Percentiles rank a stretch among this genome's conserved stretches.
phyloP scores from a whole-genome alignment of 2,888 invertebrate genomes.

The Allolobophora icterica region DNA sequence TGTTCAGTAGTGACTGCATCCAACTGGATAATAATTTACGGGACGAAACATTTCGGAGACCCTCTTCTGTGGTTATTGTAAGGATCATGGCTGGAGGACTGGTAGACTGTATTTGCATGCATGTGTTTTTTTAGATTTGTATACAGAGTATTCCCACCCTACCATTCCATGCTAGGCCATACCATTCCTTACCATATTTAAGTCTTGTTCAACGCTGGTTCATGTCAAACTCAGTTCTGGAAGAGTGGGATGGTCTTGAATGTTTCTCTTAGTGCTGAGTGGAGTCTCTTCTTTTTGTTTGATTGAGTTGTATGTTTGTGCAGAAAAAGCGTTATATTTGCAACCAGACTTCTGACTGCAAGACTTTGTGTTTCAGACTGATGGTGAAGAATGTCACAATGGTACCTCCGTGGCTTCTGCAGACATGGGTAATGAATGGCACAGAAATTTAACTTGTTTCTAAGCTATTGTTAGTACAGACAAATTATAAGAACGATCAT shows the following conservation, averaged over 20 bases:
- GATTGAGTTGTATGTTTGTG: background rate
- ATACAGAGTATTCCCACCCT: too few relatives aligned
- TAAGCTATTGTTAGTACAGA: background rate
- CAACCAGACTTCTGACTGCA: background rate
- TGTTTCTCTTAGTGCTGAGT: background rate
- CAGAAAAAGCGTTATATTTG: background rate
- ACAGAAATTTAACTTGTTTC: background rate
- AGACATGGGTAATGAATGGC: background rate
- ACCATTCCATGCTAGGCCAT: too few relatives aligned
- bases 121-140: too few relatives aligned
- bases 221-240: background rate
- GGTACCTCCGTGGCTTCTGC: background rate
- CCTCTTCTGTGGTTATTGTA: too few relatives aligned
- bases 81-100: too few relatives aligned
- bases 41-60: too few relatives aligned
- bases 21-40: too few relatives aligned
- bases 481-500: background rate
- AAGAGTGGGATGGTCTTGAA: background rate
- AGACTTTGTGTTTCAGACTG: constrained; percentile 5
- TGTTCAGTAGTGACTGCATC: too few relatives aligned
- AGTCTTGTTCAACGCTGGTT: too few relatives aligned
- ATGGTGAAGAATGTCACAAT: background rate
- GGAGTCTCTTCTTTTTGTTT: background rate
- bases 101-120: too few relatives aligned
- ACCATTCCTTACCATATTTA: too few relatives aligned